Conservation (phyloP, 2,888 invertebrate species). For the Mimumesa dahlbomi region DNA sequence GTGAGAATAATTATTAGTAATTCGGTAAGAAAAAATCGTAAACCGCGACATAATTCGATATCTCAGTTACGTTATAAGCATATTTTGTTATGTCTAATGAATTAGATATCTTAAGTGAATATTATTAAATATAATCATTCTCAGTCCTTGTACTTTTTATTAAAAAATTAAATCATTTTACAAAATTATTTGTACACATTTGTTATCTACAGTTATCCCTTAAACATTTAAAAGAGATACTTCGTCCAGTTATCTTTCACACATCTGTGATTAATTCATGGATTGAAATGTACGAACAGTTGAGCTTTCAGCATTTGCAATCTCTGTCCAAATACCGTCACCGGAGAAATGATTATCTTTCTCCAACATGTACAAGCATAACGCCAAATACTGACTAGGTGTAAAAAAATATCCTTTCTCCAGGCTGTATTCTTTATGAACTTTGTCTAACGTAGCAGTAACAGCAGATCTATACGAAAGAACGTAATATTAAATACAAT, state of each 20-base stretch:
- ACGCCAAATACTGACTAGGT: slow-evolving; percentile 82
- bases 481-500: neutral
- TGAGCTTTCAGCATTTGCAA: too few species aligned
- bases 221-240: too few species aligned
- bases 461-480: slow-evolving; percentile 27
- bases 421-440: slow-evolving; percentile 4
- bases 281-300: too few species aligned
- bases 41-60: too few species aligned
- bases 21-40: neutral
- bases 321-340: slow-evolving; percentile 85
- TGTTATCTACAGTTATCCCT: too few species aligned
- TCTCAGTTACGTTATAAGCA: neutral
- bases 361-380: slow-evolving; percentile 88
- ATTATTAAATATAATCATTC: neutral
- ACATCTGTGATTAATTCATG: too few species aligned
- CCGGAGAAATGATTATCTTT: slow-evolving; percentile 88
- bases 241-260: too few species aligned
- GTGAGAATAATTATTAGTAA: slow-evolving; percentile 34
- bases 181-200: too few species aligned
- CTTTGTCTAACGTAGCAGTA: neutral
- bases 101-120: neutral
- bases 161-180: neutral
- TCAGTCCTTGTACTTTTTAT: neutral
- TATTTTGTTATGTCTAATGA: too few species aligned
- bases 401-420: slow-evolving; percentile 51